Evolutionary conservation across 2,113 vertebrate species (phyloP).

Genomic region (Syngnathoides biaculeatus): DNA sequence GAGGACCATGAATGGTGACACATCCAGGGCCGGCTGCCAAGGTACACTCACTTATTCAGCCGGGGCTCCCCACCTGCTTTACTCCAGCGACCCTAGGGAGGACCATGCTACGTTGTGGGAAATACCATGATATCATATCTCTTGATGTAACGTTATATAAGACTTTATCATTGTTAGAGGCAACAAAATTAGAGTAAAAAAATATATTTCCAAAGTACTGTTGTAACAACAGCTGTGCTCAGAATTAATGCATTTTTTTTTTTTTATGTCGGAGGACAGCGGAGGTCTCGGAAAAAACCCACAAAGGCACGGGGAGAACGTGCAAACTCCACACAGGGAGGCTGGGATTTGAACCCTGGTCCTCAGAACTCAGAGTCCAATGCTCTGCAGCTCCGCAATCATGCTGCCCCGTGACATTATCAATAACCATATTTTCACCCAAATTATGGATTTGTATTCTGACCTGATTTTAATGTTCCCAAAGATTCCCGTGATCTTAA

Average conservation of each 20-base stretch:
- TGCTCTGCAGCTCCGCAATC: too few relatives aligned
- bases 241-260: too few relatives aligned
- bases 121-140: background rate
- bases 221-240: background rate
- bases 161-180: background rate
- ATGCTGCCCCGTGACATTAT: too few relatives aligned
- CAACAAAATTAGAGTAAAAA: background rate
- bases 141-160: background rate
- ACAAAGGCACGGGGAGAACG: too few relatives aligned
- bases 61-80: slow-evolving; percentile 13
- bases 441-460: background rate
- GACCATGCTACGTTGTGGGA: background rate
- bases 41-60: slow-evolving; percentile 60
- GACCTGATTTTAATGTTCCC: background rate
- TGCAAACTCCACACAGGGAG: too few relatives aligned
- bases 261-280: too few relatives aligned
- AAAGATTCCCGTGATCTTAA: background rate
- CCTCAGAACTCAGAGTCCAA: too few relatives aligned
- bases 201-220: background rate
- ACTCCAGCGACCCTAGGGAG: slow-evolving; percentile 20
- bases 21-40: slow-evolving; percentile 61
- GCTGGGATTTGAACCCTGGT: too few relatives aligned
- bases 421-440: background rate
- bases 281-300: too few relatives aligned
- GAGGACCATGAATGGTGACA: slow-evolving; percentile 62